Percentiles rank a stretch among this genome's conserved stretches.
These are phyloP conservation scores for Biston stratarius DNA, from an alignment of 2,888 invertebrate species.

Conservation along the genomic window DNA sequence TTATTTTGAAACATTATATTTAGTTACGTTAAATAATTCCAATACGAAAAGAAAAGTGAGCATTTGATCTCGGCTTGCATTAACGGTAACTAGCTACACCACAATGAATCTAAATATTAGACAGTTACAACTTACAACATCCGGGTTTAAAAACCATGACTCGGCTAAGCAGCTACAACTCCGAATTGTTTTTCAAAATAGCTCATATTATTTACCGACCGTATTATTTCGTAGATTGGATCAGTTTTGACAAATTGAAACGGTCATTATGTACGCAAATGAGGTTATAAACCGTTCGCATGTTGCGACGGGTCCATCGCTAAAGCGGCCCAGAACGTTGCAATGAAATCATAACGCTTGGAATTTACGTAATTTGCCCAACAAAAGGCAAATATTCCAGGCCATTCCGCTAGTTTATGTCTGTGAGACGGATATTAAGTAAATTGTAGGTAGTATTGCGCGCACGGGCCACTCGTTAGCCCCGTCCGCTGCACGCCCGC, in stretches of 20 bases:
- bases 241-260: constrained; percentile 43
- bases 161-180: constrained; percentile 52
- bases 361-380: constrained; percentile 78
- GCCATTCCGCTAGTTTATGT: constrained; percentile 79
- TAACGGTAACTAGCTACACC: constrained; percentile 75
- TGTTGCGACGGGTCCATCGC: constrained; percentile 48
- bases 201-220: constrained; percentile 53
- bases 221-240: constrained; percentile 48
- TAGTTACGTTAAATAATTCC: constrained; percentile 17
- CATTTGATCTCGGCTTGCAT: constrained; percentile 69
- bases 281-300: constrained; percentile 51
- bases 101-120: constrained; percentile 75
- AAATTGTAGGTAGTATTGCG: constrained; percentile 81
- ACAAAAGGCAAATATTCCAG: constrained; percentile 78
- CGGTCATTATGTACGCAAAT: constrained; percentile 42
- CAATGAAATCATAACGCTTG: constrained; percentile 75
- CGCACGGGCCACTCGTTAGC: constrained; percentile 84
- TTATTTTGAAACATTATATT: background rate
- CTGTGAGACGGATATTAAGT: constrained; percentile 79
- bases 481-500: constrained; percentile 40
- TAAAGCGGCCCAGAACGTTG: constrained; percentile 54
- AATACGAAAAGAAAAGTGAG: constrained; percentile 81
- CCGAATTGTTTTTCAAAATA: constrained; percentile 60
- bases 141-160: constrained; percentile 75
- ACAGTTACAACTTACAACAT: constrained; percentile 65